phyloP scores from a whole-genome alignment of 2,113 vertebrate species.

The Chroicocephalus ridibundus region DNA sequence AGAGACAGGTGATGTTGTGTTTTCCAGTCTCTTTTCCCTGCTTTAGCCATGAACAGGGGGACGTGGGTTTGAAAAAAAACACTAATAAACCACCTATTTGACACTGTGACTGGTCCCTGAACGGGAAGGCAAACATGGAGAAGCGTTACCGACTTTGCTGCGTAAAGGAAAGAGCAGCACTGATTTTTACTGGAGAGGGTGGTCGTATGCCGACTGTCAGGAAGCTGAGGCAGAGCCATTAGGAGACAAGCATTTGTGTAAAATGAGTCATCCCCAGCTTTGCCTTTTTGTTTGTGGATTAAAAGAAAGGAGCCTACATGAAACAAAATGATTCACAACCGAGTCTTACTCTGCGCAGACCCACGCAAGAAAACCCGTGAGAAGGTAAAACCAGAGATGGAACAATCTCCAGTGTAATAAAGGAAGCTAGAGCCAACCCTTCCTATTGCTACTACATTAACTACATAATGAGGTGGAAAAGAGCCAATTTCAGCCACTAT shows the following conservation, averaged over 20 bases:
- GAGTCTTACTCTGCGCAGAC: background rate
- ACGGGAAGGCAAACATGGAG: background rate
- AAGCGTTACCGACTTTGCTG: background rate
- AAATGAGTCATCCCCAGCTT: conserved; percentile 29
- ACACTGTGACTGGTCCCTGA: background rate
- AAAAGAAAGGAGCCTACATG: background rate
- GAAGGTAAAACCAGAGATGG: background rate
- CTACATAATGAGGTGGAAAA: background rate
- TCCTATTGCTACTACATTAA: background rate
- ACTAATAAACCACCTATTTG: background rate
- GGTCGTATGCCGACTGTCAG: background rate
- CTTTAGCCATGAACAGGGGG: background rate
- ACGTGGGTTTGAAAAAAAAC: background rate
- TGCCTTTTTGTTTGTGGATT: conserved; percentile 23
- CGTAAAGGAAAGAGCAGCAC: background rate
- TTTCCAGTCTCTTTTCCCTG: background rate
- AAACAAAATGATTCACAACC: background rate
- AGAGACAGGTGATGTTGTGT: background rate
- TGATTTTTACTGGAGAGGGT: background rate
- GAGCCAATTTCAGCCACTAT: background rate
- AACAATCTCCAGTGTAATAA: background rate
- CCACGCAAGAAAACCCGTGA: background rate
- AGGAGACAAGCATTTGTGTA: background rate
- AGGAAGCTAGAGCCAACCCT: background rate
- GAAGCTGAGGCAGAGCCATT: conserved; percentile 14